Percentiles rank a stretch among this genome's conserved stretches.
Evolutionary conservation across 2,113 vertebrate genomes (phyloP).

Genomic region (Trochalopteron elliotii): DNA sequence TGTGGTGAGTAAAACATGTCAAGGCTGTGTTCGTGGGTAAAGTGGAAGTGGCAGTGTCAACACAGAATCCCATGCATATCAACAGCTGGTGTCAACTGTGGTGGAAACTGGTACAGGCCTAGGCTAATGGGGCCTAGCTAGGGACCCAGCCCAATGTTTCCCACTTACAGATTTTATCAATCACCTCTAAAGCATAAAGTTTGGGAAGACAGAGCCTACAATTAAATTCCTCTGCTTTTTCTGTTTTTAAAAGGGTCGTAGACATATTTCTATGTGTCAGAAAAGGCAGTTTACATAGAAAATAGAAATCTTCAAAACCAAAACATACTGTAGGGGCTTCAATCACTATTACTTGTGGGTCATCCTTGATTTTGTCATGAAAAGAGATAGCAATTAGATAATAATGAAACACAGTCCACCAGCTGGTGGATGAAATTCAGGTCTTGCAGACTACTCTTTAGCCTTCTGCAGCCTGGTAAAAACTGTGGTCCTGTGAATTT

Average conservation of each 20-base stretch:
- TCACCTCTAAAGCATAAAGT: not conserved
- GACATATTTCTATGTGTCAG: fast-evolving
- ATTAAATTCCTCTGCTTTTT: not conserved
- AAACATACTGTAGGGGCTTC: not conserved
- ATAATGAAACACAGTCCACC: not conserved
- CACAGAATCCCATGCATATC: not conserved
- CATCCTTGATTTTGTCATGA: not conserved
- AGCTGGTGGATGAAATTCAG: not conserved
- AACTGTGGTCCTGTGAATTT: not conserved
- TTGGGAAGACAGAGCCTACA: not conserved
- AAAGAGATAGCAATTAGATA: not conserved
- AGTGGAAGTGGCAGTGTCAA: not conserved
- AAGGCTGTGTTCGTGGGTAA: not conserved
- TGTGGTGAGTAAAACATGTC: not conserved
- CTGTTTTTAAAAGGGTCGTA: not conserved
- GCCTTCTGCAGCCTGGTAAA: not conserved
- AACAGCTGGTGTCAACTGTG: not conserved
- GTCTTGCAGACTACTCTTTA: not conserved
- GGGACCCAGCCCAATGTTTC: not conserved
- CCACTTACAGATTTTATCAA: not conserved
- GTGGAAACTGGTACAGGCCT: not conserved
- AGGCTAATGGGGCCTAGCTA: not conserved
- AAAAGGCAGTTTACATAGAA: not conserved
- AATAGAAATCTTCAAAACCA: not conserved
- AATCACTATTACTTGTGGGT: not conserved